Evolutionary conservation across 2,113 vertebrate species (phyloP).

Genomic region (Albula glossodonta): DNA sequence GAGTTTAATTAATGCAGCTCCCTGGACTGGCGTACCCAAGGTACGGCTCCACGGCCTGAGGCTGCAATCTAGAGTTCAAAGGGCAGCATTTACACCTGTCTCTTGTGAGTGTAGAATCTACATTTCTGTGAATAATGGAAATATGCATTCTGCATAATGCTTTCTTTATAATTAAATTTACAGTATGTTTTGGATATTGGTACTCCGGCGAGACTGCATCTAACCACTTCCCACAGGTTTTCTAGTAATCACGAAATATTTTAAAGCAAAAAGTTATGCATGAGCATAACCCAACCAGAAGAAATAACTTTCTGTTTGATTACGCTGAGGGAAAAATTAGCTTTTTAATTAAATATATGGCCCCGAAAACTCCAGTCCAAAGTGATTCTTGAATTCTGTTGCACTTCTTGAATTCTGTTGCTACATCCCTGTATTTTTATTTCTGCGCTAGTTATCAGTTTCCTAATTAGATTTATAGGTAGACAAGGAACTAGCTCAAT

Average conservation of each 20-base stretch:
- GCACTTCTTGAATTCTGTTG: not conserved
- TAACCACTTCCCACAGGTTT: not conserved
- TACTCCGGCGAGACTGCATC: not conserved
- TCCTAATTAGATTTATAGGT: not conserved
- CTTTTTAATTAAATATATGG: not conserved
- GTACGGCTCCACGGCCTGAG: not conserved
- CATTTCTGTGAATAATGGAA: not conserved
- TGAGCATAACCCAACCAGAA: not conserved
- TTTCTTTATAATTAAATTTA: constrained; percentile 4
- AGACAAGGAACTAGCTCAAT: not conserved
- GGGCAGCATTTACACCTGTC: not conserved
- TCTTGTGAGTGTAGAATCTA: not conserved
- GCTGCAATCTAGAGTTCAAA: not conserved
- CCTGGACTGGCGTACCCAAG: not conserved
- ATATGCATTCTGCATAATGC: not conserved
- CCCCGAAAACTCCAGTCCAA: not conserved
- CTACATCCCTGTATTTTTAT: not conserved
- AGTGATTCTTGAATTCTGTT: not conserved
- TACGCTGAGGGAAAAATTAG: not conserved
- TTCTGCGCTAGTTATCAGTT: not conserved
- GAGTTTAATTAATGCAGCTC: not conserved
- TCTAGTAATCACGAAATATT: not conserved
- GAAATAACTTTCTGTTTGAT: not conserved
- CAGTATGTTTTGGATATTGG: not conserved
- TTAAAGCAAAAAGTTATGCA: not conserved